Evolutionary conservation across 2,113 vertebrate species (phyloP), one percentile per base, ranked within the genome.

Genomic region (Lophochroa leadbeateri): DNA sequence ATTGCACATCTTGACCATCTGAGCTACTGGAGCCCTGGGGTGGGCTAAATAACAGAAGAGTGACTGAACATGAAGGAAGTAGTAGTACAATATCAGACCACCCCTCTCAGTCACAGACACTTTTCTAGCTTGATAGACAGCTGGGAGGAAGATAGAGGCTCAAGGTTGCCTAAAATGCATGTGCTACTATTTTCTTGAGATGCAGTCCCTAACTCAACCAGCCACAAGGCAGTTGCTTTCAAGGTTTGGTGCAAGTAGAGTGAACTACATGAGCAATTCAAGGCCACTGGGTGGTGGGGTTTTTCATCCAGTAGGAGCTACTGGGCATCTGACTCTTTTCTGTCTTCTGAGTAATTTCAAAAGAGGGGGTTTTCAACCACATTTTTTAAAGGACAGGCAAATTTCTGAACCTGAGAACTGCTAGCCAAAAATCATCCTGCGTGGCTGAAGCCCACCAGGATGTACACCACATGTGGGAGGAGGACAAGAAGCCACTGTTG

Each of bases 381-480:
- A 12, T 52, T 39, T 39, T 81, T 12, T 49, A 43, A 80, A 13
- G 49, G 23, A 46, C 18, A 55, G 39, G 64, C 13, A 52, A 39
- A 70, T 74, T 88, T 91, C 37, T 70, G 17, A 52, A 7, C 8
- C 27, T 60, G 43, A 43, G 77, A 74, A 70, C 19, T 65, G n/a
- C 63, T 53, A 47, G 17, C 17, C 53, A 58, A 23, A 63, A 83
- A 31, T 74, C n/a, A 70, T 89, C 69, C 33, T 53, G 64, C 9
- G 1, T 57, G 53, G 12, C 77, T 69, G 64, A 83, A 91, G 21
- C 53, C 39, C 4, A 2, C 5, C 13, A 43, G 29, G 27, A 16
- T 1, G 0, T 60, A 23, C 7, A 28, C 17, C 28, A 2, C 16
- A 1, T 18, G 14, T n/a, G 17, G 8, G n/a, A 81, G 13, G 44